These are phyloP conservation scores for Radopholus similis DNA, from an alignment of 1,140 invertebrate species.

Conservation along the genomic window DNA sequence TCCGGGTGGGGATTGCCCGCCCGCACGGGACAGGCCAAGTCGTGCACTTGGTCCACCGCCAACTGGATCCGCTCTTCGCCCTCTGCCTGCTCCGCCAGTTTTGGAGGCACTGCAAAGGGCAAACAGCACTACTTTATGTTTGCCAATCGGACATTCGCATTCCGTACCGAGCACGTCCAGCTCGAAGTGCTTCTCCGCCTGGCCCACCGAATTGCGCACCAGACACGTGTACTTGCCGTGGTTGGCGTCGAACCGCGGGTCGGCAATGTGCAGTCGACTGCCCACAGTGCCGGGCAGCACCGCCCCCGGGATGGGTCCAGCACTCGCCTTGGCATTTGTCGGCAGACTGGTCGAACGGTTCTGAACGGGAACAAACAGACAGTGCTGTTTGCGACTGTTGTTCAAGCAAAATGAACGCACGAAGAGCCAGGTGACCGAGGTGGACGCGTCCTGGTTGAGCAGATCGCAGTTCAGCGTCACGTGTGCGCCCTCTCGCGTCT, in stretches of 20 bases:
- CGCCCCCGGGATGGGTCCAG: background rate
- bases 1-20: slow-evolving; percentile 65
- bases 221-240: slow-evolving; percentile 8
- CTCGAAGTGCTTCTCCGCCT: slow-evolving; percentile 1
- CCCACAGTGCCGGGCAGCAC: too few relatives aligned
- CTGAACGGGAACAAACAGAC: slow-evolving; percentile 27
- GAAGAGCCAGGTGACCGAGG: slow-evolving; percentile 47
- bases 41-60: slow-evolving; percentile 12
- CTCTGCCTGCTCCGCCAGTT: background rate
- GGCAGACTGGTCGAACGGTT: slow-evolving; percentile 39
- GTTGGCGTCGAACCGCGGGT: background rate
- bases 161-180: slow-evolving; percentile 10
- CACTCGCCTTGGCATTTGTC: background rate
- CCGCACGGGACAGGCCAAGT: slow-evolving; percentile 13
- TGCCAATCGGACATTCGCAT: background rate
- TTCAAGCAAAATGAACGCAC: slow-evolving; percentile 36
- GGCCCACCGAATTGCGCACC: slow-evolving; percentile 6
- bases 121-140: slow-evolving; percentile 13
- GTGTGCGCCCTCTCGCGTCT: slow-evolving; percentile 38
- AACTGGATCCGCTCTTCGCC: slow-evolving; percentile 23
- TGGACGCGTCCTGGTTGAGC: slow-evolving; percentile 38
- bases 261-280: background rate
- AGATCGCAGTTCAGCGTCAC: slow-evolving; percentile 48
- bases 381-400: background rate
- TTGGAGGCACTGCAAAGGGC: slow-evolving; percentile 29